Evolutionary conservation across 1,140 invertebrate species (phyloP).

Genomic region (Fopius arisanus): DNA sequence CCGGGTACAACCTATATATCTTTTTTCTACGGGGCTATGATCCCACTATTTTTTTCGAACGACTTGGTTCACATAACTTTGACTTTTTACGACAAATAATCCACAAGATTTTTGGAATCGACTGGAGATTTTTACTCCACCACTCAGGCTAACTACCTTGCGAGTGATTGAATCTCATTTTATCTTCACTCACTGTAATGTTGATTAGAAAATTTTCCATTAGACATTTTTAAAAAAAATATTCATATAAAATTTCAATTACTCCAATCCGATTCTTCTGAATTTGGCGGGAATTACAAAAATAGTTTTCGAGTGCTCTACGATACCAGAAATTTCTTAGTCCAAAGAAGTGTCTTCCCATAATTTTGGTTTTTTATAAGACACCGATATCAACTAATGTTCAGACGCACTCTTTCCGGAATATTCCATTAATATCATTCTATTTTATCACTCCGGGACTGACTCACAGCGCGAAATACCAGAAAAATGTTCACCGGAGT

Average conservation of each 20-base stretch:
- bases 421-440: neutral
- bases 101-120: no score
- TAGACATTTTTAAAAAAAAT: no score
- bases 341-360: no score
- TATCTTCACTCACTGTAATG: no score
- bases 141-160: no score
- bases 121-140: no score
- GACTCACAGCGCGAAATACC: neutral
- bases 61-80: neutral
- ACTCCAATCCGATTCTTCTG: no score
- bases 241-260: no score
- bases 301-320: constrained; percentile 15
- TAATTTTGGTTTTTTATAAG: neutral
- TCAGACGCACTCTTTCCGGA: constrained; percentile 13
- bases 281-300: no score
- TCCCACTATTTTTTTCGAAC: neutral
- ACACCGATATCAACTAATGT: constrained; percentile 23
- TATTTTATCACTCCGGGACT: neutral
- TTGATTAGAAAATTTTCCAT: no score
- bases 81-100: neutral
- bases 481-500: neutral
- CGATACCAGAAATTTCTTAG: neutral
- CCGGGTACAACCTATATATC: neutral
- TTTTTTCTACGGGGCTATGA: constrained; percentile 17
- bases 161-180: no score